Base-by-base conservation (phyloP, 2,797 vertebrate species). In the Gallirallus australis region DNA sequence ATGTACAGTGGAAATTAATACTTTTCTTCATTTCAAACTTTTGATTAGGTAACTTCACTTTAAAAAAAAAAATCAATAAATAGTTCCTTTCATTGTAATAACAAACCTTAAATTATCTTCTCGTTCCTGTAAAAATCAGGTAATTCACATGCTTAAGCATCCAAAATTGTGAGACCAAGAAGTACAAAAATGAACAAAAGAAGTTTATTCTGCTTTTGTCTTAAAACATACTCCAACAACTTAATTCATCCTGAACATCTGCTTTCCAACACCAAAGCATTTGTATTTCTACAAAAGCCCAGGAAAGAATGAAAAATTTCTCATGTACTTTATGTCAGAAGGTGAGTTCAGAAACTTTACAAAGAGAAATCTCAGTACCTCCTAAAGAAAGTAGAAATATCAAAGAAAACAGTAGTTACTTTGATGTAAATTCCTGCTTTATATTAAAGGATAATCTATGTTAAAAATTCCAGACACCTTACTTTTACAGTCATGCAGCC, bases 361-460 rank as follows among this genome's bases (percentile, higher is more conserved):
- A 4, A 89, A 76, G 27, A 87, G 64, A 80, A 93, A 92, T 35
- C 59, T 84, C 59, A 87, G 65, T 20, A 56, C 21, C 40, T 70
- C 31, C 47, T 45, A 79, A 81, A n/a, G 30, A 86, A 93, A 90
- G 52, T 0, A 77, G 19, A 94, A 91, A 77, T 89, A 96, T 52
- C 65, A 95, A 94, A 87, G 45, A 81, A 89, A 86, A 69, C 17
- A 57, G 30, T 40, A 84, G 64, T 48, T 91, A 80, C 80, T 91
- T 94, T 90, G 61, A 95, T 75, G 71, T 65, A 86, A 96, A 93
- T 60, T 83, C 31, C 85, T 83, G 39, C n/a, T 79, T 89, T 89
- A 65, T 50, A 87, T 77, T 89, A 83, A 89, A 93, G 39, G 33
- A 96, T 60, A 89, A 92, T 71, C 40, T 60, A 63, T 2, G 24